Evolutionary conservation across 2,888 invertebrate genomes (phyloP).

Genomic region (Camptogramma bilineatum): DNA sequence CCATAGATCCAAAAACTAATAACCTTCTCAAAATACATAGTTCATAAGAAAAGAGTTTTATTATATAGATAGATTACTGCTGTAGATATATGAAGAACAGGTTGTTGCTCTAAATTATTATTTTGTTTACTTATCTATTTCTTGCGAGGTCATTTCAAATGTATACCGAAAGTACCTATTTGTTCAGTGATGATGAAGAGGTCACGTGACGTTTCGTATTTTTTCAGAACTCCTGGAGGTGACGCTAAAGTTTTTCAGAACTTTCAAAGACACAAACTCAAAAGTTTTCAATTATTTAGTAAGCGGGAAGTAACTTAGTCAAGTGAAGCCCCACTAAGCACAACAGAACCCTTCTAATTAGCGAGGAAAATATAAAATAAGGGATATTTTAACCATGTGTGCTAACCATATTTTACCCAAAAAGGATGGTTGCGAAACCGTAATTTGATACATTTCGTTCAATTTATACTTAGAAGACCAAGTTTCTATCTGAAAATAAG

Average conservation of each 20-base stretch:
- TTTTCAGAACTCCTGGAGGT: background rate
- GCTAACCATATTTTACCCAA: slow-evolving; percentile 10
- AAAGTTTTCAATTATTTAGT: background rate
- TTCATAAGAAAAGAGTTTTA: no score
- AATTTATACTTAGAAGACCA: slow-evolving; percentile 1
- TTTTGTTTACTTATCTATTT: no score
- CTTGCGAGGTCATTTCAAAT: background rate
- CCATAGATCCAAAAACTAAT: no score
- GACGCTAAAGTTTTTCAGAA: slow-evolving; percentile 20
- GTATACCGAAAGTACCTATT: background rate
- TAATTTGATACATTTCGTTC: slow-evolving; percentile 46
- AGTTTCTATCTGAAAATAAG: background rate
- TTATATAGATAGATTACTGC: no score
- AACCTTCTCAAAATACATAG: no score
- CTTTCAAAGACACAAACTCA: background rate
- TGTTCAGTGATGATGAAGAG: background rate
- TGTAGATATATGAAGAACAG: no score
- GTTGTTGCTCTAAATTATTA: no score
- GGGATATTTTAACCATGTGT: slow-evolving; percentile 29
- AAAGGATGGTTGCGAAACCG: slow-evolving; percentile 27
- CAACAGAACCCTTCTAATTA: slow-evolving; percentile 3
- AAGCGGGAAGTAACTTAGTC: background rate
- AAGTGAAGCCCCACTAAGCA: slow-evolving; percentile 3
- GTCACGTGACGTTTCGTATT: background rate
- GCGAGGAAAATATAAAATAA: slow-evolving; percentile 7